Base-by-base conservation (phyloP, 1,140 invertebrate genomes). In the Thaumetopoea pityocampa region DNA sequence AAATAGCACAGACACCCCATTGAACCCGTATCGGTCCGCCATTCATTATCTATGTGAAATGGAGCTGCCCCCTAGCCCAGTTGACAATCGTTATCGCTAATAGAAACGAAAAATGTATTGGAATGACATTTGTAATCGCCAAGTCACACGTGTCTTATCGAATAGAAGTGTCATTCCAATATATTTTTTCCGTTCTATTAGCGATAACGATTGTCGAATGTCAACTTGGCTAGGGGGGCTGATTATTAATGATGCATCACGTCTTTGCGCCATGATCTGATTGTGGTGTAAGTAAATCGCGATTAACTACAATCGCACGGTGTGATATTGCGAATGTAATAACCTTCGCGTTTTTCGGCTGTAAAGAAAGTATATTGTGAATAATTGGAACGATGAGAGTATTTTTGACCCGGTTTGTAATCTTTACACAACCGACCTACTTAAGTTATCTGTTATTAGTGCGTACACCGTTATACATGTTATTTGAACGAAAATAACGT, bases 241-340 rank as follows among this genome's bases (percentile, higher is more conserved):
- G 40, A 37, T 48, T 46, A 46, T 45, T 46, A 42, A 36, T 20
- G 15, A 24, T 8, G 22, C 8, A 43, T 36, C 38, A 40, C 28
- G 26, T 17, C 42, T 37, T 42, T 29, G 37, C 19, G 46, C 29
- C 8, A 41, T 38, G 43, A 47, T 55, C 56, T 55, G 51, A 48
- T 33, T 40, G 29, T 44, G 20, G 18, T 47, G 33, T 23, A 47
- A 45, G 19, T 38, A 47, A 45, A 42, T 58, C 29, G 45, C 50
- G 46, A 54, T 54, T 49, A 42, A 37, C 18, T n/a, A 41, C 33
- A 28, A 46, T 28, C 22, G 23, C 29, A 37, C 23, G 44, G 17
- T 20, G 11, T 16, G 14, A 16, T 20, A 12, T 22, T 36, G 15
- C 17, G 17, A 16, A 26, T 5, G 11, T 26, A 23, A 17, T 26